These are phyloP conservation scores for Entomobrya multifasciata DNA, from an alignment of 2,888 invertebrate genomes.

Conservation along the genomic window DNA sequence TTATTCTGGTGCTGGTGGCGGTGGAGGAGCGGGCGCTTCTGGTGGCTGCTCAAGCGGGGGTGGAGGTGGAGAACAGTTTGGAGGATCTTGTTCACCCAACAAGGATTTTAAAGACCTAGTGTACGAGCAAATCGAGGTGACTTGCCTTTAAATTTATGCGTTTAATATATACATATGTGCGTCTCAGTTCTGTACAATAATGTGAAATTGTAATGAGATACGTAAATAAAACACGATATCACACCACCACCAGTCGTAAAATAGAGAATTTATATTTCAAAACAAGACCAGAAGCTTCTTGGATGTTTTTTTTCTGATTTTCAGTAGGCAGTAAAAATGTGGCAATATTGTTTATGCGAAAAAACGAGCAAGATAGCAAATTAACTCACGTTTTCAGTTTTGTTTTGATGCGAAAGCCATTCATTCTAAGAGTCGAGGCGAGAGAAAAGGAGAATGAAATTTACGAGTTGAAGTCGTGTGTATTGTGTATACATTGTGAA, in stretches of 20 bases:
- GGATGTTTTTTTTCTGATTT: background rate
- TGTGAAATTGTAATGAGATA: too few species aligned
- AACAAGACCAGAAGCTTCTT: too few species aligned
- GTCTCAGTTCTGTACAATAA: too few species aligned
- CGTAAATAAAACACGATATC: too few species aligned
- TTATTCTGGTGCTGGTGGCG: slow-evolving; percentile 53
- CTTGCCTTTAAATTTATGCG: too few species aligned
- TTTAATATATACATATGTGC: too few species aligned
- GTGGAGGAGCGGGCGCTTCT: slow-evolving; percentile 10
- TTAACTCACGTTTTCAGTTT: slow-evolving; percentile 37
- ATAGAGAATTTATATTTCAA: too few species aligned
- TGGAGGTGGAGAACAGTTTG: slow-evolving; percentile 59
- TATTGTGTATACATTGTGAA: too few species aligned
- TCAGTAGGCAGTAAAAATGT: background rate
- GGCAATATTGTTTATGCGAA: slow-evolving; percentile 17
- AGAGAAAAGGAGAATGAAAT: background rate
- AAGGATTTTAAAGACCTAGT: slow-evolving; percentile 70
- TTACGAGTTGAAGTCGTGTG: too few species aligned
- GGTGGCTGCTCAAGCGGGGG: slow-evolving; percentile 41
- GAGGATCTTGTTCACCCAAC: slow-evolving; percentile 70
- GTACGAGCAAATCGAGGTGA: slow-evolving; percentile 71
- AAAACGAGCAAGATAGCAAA: background rate
- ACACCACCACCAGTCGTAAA: too few species aligned
- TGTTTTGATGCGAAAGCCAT: background rate
- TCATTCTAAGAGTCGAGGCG: background rate